Percentiles rank a stretch among this genome's conserved stretches.
Conservation (phyloP, 2,797 vertebrate species). For the Semaprochilodus insignis region DNA sequence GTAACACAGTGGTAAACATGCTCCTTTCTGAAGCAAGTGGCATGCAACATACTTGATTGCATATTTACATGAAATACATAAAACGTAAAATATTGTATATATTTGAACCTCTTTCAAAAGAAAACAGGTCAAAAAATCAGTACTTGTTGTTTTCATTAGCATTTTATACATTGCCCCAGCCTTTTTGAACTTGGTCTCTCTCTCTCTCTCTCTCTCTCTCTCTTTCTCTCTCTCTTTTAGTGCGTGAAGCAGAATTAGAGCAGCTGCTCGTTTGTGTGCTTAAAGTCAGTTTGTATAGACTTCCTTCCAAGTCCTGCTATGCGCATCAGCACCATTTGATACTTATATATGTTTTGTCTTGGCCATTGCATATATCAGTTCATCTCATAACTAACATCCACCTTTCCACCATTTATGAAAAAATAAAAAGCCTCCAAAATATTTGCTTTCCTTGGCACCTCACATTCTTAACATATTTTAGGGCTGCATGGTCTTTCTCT, state of each 20-base stretch:
- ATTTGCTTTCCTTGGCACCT: conserved; percentile 56
- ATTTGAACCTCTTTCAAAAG: too few relatives aligned
- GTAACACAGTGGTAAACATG: too few relatives aligned
- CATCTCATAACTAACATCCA: neutral
- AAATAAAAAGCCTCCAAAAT: conserved; percentile 49
- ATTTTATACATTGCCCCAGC: neutral
- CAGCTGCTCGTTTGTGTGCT: neutral
- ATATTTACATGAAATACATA: too few relatives aligned
- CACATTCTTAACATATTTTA: conserved; percentile 58
- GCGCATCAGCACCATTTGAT: neutral
- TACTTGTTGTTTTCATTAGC: neutral
- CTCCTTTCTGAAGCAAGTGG: too few relatives aligned
- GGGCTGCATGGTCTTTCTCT: conserved; percentile 37
- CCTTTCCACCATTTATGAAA: conserved; percentile 58
- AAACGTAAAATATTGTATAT: too few relatives aligned
- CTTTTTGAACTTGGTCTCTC: neutral
- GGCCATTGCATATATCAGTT: neutral
- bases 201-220: neutral
- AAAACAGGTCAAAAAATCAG: too few relatives aligned
- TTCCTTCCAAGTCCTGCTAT: neutral
- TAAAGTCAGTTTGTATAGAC: neutral
- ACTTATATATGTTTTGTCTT: neutral
- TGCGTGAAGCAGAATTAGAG: neutral
- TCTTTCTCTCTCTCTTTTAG: neutral
- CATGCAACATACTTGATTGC: too few relatives aligned